Base-by-base conservation (phyloP, 2,888 invertebrate genomes). In the Resseliella maxima region DNA sequence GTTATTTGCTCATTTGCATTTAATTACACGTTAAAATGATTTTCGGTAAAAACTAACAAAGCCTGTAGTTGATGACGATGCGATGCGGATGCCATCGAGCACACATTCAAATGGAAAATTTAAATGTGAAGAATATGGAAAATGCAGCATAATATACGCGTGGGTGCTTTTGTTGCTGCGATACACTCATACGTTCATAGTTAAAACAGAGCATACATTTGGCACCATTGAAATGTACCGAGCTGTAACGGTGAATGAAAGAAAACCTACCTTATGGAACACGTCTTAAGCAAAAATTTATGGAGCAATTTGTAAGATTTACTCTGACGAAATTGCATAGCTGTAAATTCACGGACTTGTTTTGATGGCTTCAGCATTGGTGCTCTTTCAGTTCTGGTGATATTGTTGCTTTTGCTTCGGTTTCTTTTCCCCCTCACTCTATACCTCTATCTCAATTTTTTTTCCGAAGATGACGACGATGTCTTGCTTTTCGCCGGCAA, bases 271-370 rank as follows among this genome's bases (percentile, higher is more conserved):
- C 72, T 72, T 72, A 72, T 35, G 72, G 72, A 72, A 72, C 72
- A 31, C 85, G 50, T 85, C 36, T 50, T 86, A 59, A 86, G 50
- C 86, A 50, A 35, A 86, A 86, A 86, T 86, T 86, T 86, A 86
- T 86, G 59, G 36, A 54, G 86, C 86, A 86, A 86, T 86, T 86
- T 86, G 36, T 86, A 54, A 86, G 59, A 86, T 86, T 86, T 86
- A 86, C 86, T 86, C 50, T 72, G 31, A 8, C 72, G 72, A 72
- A 72, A 72, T 72, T 72, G 72, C 72, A 72, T 72, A 35, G 72
- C 35, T 72, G 72, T 72, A 72, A 72, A 72, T 72, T 72, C 72
- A 35, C 72, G 72, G 72, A 72, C 72, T 72, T 72, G 72, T 72
- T 72, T 72, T 72, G 72, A 72, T 72, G 72, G 72, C 31, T 72